Evolutionary conservation across 2,888 invertebrate species (phyloP).

Genomic region (Drosophila algonquin): DNA sequence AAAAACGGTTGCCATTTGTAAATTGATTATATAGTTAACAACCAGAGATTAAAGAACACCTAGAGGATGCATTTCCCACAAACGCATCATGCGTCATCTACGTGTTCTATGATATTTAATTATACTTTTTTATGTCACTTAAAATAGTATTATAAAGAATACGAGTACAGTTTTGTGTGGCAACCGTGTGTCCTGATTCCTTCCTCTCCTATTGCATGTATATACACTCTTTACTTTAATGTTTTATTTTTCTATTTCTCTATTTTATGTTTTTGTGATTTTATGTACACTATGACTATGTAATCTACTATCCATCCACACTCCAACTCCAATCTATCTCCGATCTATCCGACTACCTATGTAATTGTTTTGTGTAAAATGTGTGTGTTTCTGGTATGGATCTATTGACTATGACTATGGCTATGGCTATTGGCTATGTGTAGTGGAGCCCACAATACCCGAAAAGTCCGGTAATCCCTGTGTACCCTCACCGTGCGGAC

Average conservation of each 20-base stretch:
- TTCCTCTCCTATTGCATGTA: constrained; percentile 69
- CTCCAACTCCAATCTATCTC: constrained; percentile 36
- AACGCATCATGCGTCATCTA: not conserved
- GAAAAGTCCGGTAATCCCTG: constrained; percentile 90
- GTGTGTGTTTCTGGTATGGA: constrained; percentile 53
- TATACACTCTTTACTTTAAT: constrained; percentile 64
- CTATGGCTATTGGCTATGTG: constrained; percentile 33
- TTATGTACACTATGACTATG: constrained; percentile 67
- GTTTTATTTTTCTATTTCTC: constrained; percentile 56
- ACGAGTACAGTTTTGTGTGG: not conserved
- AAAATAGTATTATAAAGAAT: not conserved
- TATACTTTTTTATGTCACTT: not conserved
- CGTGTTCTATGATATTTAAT: not conserved
- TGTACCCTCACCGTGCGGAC: constrained; percentile 92
- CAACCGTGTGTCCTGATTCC: not conserved
- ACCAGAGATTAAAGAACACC: no score
- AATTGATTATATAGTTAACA: no score
- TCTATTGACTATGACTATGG: constrained; percentile 53
- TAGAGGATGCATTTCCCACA: no score
- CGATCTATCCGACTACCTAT: constrained; percentile 63
- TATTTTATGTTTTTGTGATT: constrained; percentile 63
- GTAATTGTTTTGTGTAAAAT: constrained; percentile 68
- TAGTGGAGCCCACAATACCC: constrained; percentile 84
- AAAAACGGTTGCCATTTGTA: not conserved
- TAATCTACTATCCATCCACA: constrained; percentile 49